Conservation (phyloP, 2,888 invertebrate genomes). For the Drosophila mimica region DNA sequence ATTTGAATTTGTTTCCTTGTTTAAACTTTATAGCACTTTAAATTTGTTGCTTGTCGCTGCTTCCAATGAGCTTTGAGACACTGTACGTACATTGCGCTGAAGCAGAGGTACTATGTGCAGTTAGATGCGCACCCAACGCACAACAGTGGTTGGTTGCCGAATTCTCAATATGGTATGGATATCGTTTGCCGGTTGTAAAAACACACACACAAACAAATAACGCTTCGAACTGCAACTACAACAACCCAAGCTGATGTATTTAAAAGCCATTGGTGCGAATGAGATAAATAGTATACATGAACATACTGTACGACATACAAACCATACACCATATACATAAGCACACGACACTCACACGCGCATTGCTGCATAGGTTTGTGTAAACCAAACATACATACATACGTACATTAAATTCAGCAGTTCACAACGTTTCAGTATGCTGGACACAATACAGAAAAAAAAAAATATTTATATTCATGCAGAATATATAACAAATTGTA, state of each 20-base stretch:
- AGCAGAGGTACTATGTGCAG: not conserved
- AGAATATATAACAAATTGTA: not conserved
- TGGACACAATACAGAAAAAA: not conserved
- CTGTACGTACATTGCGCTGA: not conserved
- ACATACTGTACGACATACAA: conserved; percentile 22
- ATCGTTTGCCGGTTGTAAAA: conserved; percentile 36
- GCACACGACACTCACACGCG: not conserved
- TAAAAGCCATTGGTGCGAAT: conserved; percentile 34
- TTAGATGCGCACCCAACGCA: conserved; percentile 1
- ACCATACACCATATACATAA: not conserved
- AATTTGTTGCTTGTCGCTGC: too few species aligned
- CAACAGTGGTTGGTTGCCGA: conserved; percentile 5
- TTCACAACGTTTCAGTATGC: conserved; percentile 5
- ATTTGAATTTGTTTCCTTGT: too few species aligned
- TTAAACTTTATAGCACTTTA: too few species aligned
- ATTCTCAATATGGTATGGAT: conserved; percentile 25
- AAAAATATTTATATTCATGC: not conserved
- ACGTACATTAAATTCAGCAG: conserved; percentile 6
- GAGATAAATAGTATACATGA: conserved; percentile 30
- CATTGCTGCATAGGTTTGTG: not conserved
- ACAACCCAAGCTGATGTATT: conserved; percentile 9
- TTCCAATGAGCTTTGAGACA: too few species aligned
- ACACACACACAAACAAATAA: conserved; percentile 7
- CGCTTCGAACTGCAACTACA: conserved; percentile 12
- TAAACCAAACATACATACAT: not conserved